Base-by-base conservation (phyloP, 2,888 invertebrate species). In the Lepidonotus clava region DNA sequence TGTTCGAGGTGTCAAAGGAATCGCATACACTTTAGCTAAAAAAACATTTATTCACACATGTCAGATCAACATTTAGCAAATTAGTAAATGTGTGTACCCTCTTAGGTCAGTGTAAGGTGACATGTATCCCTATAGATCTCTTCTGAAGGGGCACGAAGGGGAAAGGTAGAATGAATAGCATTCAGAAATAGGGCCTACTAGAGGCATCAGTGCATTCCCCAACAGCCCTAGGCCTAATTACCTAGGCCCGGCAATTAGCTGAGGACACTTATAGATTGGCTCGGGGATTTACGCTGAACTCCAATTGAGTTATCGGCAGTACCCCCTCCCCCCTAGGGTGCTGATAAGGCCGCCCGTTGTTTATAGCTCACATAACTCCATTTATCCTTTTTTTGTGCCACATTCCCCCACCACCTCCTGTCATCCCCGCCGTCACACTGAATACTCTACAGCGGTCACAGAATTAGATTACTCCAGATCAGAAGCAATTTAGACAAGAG, bases 401-500 rank as follows among this genome's bases (percentile, higher is more conserved):
- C 40, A n/a, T 76, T 40, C 24, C 40, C 36, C 36, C 8, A 6
- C 1, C 24, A 24, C 76, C 38, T 40, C 36, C 38, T 11, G 76
- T 6, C 32, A 36, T 24, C 4, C 38, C n/a, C 38, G 4, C 21
- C 1, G 38, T 4, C 5, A 24, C 76, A 21, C 38, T 18, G 51
- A 21, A 21, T 38, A 24, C 36, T 34, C n/a, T 80, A 41, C 41
- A 80, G 18, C 11, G 28, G 80, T 51, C 21, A 11, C 21, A 24
- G 46, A 46, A 80, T 41, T 40, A 80, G 80, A 80, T 80, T 80
- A 80, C 51, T 46, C 1, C 41, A 28, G 14, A 71, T 11, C 41
- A n/a, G 11, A 80, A 18, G 46, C 80, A 80, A 80, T 80, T 76
- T 46, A 80, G 80, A 80, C 80, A 80, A 28, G 21, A 46, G 80